These are phyloP conservation scores for Antitype chi DNA, from an alignment of 2,888 invertebrate genomes.

Conservation along the genomic window DNA sequence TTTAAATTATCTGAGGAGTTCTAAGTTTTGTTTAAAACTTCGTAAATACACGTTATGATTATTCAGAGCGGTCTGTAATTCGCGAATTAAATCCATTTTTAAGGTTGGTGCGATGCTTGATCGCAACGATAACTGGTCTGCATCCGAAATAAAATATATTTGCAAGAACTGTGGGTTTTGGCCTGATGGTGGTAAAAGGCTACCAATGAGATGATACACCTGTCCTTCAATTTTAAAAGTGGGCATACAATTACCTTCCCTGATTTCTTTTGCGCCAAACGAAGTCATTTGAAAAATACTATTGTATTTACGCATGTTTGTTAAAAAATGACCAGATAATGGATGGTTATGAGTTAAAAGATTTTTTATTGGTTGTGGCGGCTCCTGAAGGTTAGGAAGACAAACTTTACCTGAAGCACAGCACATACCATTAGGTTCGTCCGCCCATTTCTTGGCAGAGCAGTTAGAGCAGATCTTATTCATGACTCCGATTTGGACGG, in stretches of 20 bases:
- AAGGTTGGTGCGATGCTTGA: constrained; percentile 6
- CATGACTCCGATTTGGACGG: too few species aligned
- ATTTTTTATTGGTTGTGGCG: constrained; percentile 7
- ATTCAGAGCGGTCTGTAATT: constrained; percentile 7
- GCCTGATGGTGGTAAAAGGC: constrained; percentile 1
- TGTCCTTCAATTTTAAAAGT: background rate
- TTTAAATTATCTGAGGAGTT: too few species aligned
- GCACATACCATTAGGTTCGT: too few species aligned
- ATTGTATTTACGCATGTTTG: too few species aligned
- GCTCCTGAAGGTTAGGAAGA: background rate
- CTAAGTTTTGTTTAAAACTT: too few species aligned
- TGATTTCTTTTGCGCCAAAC: too few species aligned
- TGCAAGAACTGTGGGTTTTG: too few species aligned
- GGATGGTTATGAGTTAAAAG: background rate
- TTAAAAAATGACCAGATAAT: too few species aligned
- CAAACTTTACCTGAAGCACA: background rate
- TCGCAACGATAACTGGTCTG: constrained; percentile 1
- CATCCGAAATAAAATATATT: background rate
- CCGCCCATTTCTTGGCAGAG: too few species aligned
- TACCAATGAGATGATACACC: constrained; percentile 7
- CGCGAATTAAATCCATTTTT: constrained; percentile 11
- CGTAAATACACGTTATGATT: background rate
- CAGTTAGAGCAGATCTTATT: too few species aligned
- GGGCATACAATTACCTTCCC: too few species aligned
- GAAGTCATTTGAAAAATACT: too few species aligned